Evolutionary conservation across 2,888 invertebrate genomes (phyloP).

Genomic region (Schizotus pectinicornis): DNA sequence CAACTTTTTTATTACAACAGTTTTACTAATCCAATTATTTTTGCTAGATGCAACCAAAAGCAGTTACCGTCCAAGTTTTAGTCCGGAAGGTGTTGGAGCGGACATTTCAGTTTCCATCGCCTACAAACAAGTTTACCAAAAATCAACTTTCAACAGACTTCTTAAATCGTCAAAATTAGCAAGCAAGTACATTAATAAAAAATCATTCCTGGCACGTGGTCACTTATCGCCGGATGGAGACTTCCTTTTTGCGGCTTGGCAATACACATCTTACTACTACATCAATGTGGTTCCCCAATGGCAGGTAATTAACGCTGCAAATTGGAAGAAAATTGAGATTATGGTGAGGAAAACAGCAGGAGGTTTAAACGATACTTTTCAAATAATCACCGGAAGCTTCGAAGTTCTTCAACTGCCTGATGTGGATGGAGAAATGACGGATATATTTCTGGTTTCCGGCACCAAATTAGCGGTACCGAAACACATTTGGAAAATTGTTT

Average conservation of each 20-base stretch:
- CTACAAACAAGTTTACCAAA: slow-evolving; percentile 51
- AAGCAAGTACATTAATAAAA: slow-evolving; percentile 48
- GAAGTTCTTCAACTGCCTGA: slow-evolving; percentile 45
- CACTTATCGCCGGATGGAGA: slow-evolving; percentile 63
- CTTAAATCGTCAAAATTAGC: slow-evolving; percentile 47
- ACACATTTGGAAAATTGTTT: slow-evolving; percentile 60
- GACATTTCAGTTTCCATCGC: slow-evolving; percentile 39
- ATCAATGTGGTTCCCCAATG: slow-evolving; percentile 62
- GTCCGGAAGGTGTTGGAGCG: slow-evolving; percentile 45
- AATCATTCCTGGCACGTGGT: slow-evolving; percentile 57
- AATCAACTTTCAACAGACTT: slow-evolving; percentile 48
- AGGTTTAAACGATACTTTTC: slow-evolving; percentile 49
- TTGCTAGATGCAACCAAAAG: slow-evolving; percentile 44
- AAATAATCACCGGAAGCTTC: slow-evolving; percentile 57
- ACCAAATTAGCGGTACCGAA: slow-evolving; percentile 56
- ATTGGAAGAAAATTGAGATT: slow-evolving; percentile 60
- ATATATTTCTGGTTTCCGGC: slow-evolving; percentile 53
- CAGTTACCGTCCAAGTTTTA: slow-evolving; percentile 49
- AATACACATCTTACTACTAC: slow-evolving; percentile 61
- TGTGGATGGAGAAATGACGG: slow-evolving; percentile 41
- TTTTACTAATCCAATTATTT: background rate
- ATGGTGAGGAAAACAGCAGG: slow-evolving; percentile 54
- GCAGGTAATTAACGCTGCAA: slow-evolving; percentile 60
- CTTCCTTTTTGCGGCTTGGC: slow-evolving; percentile 59
- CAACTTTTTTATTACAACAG: background rate